A percentile compares a stretch with the other conserved stretches of the same genome.
These are phyloP conservation scores for Drosophila fulvimacula DNA, from an alignment of 2,888 invertebrate genomes.

Conservation along the genomic window DNA sequence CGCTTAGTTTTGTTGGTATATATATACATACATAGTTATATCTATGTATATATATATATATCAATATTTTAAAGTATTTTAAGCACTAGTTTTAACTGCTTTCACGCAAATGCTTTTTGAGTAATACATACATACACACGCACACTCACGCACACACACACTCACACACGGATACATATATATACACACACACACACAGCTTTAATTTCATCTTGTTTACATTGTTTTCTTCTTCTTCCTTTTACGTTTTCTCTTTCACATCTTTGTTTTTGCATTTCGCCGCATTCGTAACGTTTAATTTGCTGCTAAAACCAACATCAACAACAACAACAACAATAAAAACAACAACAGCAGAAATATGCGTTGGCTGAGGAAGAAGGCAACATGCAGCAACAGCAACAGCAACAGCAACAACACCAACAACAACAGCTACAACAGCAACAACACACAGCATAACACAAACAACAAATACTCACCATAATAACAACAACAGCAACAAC, in stretches of 20 bases:
- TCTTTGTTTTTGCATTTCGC: constrained; percentile 59
- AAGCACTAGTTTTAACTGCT: constrained; percentile 47
- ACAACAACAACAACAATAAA: constrained; percentile 27
- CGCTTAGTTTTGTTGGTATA: constrained; percentile 4
- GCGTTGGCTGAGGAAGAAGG: constrained; percentile 47
- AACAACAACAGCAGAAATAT: constrained; percentile 43
- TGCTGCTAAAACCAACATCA: constrained; percentile 34
- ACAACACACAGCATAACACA: constrained; percentile 20
- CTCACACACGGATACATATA: neutral
- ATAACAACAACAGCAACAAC: constrained; percentile 12
- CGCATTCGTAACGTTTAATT: constrained; percentile 61
- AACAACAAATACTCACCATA: constrained; percentile 20
- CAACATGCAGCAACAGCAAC: constrained; percentile 48
- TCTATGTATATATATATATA: neutral
- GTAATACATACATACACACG: constrained; percentile 11
- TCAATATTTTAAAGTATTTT: constrained; percentile 22
- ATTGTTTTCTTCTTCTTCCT: constrained; percentile 34
- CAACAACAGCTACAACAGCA: constrained; percentile 7
- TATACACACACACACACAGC: constrained; percentile 14
- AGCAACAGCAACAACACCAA: constrained; percentile 15
- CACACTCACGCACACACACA: constrained; percentile 5
- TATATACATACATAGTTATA: neutral
- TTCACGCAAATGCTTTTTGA: constrained; percentile 45
- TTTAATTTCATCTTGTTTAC: constrained; percentile 49
- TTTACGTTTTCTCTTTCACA: constrained; percentile 54